These are phyloP conservation scores for Drosophila affinis DNA, from an alignment of 2,888 invertebrate species.

Conservation along the genomic window DNA sequence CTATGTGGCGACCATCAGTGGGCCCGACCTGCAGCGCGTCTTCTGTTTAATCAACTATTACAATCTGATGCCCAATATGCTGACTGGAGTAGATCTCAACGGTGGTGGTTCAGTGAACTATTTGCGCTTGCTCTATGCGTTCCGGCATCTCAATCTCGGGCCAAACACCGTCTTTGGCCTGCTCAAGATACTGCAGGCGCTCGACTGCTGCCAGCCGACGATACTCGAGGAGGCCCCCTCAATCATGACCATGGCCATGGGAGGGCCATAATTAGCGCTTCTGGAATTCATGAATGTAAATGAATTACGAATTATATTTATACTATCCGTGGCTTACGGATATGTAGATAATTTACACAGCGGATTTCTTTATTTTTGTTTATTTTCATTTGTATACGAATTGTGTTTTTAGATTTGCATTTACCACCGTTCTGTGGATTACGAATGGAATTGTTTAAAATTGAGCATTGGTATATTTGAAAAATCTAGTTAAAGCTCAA, in stretches of 20 bases:
- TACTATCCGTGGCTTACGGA: neutral
- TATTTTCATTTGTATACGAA: neutral
- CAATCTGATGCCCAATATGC: slow-evolving; percentile 79
- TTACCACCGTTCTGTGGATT: neutral
- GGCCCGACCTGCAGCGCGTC: slow-evolving; percentile 72
- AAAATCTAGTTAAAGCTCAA: neutral
- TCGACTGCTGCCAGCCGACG: slow-evolving; percentile 26
- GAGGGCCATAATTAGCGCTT: neutral
- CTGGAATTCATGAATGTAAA: neutral
- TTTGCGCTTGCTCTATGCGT: slow-evolving; percentile 78
- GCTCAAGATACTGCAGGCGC: slow-evolving; percentile 74
- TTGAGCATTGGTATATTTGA: neutral
- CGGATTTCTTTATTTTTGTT: neutral
- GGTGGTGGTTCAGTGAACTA: slow-evolving; percentile 73
- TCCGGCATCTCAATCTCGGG: slow-evolving; percentile 78
- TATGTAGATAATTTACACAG: neutral
- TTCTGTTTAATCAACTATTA: slow-evolving; percentile 80
- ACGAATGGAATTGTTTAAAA: neutral
- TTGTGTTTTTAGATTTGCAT: neutral
- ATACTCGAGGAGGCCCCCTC: slow-evolving; percentile 24
- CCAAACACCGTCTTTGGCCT: slow-evolving; percentile 78
- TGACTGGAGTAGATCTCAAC: slow-evolving; percentile 76
- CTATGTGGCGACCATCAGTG: slow-evolving; percentile 66
- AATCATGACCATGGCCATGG: slow-evolving; percentile 32
- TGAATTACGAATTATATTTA: neutral